Evolutionary conservation across 2,888 invertebrate species (phyloP).

Genomic region (Marasmarcha lunaedactyla): DNA sequence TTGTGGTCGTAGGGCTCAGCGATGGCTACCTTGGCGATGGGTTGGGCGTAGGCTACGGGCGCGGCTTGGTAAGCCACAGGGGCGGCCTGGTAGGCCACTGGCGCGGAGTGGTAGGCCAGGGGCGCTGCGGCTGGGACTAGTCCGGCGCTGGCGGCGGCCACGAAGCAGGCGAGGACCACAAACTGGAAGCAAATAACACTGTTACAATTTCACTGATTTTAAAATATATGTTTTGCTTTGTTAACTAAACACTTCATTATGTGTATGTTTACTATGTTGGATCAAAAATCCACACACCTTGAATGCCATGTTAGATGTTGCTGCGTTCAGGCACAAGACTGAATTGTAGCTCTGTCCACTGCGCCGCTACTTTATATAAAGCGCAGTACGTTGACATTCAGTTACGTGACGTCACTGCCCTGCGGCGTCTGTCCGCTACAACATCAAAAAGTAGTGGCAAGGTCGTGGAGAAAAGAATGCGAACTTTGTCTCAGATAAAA

Average conservation of each 20-base stretch:
- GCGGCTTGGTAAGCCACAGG: conserved; percentile 15
- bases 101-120: conserved; percentile 15
- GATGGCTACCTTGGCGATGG: conserved; percentile 15
- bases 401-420: conserved; percentile 36
- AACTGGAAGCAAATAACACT: conserved; percentile 29
- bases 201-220: too few relatives aligned
- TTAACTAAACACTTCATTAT: too few relatives aligned
- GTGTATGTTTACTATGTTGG: too few relatives aligned
- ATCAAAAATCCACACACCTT: too few relatives aligned
- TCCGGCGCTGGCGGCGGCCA: conserved; percentile 29
- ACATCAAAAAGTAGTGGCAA: conserved; percentile 32
- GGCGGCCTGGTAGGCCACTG: conserved; percentile 25
- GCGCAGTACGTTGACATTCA: conserved; percentile 29
- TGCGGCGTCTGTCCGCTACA: conserved; percentile 31
- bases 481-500: too few relatives aligned
- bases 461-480: conserved; percentile 34
- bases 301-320: conserved; percentile 43
- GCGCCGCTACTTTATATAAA: conserved; percentile 37
- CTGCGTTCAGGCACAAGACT: conserved; percentile 29
- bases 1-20: conserved; percentile 17
- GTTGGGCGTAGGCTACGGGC: conserved; percentile 4
- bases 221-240: too few relatives aligned
- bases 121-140: conserved; percentile 34
- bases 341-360: conserved; percentile 33
- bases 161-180: conserved; percentile 42